Conservation (phyloP, 2,888 invertebrate species). For the Gerris lacustris region DNA sequence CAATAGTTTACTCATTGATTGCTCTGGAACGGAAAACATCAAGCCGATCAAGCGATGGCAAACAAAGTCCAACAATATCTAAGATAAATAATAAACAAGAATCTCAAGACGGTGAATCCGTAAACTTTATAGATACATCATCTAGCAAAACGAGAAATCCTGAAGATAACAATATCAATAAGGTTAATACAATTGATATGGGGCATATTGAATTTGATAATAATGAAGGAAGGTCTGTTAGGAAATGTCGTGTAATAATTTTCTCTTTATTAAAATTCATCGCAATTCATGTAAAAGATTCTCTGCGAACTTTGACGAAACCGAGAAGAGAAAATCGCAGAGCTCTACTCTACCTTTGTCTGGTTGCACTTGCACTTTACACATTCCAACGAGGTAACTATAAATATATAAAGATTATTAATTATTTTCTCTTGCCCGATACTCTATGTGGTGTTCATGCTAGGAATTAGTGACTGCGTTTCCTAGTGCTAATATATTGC, state of each 20-base stretch:
- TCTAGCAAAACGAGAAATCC: neutral
- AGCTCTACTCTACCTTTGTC: conserved; percentile 52
- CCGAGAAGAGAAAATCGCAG: conserved; percentile 47
- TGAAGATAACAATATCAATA: conserved; percentile 5
- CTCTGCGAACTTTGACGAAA: conserved; percentile 49
- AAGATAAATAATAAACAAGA: conserved; percentile 16
- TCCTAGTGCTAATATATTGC: no score
- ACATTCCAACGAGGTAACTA: conserved; percentile 58
- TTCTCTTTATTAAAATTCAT: neutral
- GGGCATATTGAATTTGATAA: neutral
- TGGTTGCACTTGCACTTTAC: conserved; percentile 62
- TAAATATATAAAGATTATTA: neutral
- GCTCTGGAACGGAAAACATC: conserved; percentile 59
- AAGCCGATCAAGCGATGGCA: conserved; percentile 47
- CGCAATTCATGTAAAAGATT: conserved; percentile 41
- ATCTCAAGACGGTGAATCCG: conserved; percentile 1
- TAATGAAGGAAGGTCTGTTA: neutral
- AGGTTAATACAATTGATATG: neutral
- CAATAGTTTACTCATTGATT: conserved; percentile 53
- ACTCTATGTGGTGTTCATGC: no score
- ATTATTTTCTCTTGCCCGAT: neutral
- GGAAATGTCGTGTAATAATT: neutral
- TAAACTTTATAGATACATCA: neutral
- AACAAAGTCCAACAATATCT: conserved; percentile 5
- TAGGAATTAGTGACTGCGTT: no score